These are phyloP conservation scores for Mystacides longicornis DNA, from an alignment of 2,888 invertebrate genomes.

Conservation along the genomic window DNA sequence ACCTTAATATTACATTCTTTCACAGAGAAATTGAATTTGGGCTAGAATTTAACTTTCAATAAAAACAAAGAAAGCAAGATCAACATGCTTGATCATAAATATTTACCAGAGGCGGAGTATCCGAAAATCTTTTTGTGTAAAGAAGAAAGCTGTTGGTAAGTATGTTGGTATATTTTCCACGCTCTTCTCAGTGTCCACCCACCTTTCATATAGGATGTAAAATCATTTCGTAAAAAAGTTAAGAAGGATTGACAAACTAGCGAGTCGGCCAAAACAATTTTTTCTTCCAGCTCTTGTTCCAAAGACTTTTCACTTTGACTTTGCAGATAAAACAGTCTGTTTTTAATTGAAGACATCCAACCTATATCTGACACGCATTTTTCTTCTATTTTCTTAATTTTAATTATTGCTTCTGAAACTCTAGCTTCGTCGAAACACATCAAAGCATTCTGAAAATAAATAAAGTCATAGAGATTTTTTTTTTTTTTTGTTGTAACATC, in stretches of 20 bases:
- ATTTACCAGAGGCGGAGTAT: neutral
- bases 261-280: conserved; percentile 59
- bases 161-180: conserved; percentile 61
- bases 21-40: no score
- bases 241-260: conserved; percentile 58
- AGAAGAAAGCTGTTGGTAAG: conserved; percentile 45
- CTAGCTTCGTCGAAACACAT: conserved; percentile 65
- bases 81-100: neutral
- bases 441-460: conserved; percentile 51
- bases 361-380: conserved; percentile 47
- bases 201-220: conserved; percentile 54
- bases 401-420: conserved; percentile 47
- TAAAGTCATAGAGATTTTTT: no score
- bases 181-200: conserved; percentile 62
- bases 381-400: conserved; percentile 53
- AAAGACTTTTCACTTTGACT: conserved; percentile 28
- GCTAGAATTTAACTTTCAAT: no score
- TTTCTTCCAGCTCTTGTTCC: conserved; percentile 50
- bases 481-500: neutral
- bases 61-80: no score
- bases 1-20: no score
- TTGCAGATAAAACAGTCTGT: conserved; percentile 28
- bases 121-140: conserved; percentile 47
- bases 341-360: conserved; percentile 49
- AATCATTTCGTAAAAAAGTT: conserved; percentile 57